Base-by-base conservation (phyloP, 2,888 invertebrate genomes). In the Yponomeuta plumbellus region DNA sequence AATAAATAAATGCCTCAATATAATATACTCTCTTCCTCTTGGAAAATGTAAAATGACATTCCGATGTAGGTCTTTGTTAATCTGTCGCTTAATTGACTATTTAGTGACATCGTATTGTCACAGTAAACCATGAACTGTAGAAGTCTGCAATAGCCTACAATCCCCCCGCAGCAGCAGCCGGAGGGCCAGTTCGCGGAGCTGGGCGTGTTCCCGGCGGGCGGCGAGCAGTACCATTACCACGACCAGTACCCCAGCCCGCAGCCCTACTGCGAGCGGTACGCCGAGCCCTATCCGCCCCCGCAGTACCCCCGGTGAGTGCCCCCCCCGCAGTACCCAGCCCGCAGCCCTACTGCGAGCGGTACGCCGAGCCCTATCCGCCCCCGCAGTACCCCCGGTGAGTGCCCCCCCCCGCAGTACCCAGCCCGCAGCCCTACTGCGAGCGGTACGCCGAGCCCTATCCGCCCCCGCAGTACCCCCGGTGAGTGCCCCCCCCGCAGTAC, bases 351-450 rank as follows among this genome's bases (percentile, higher is more conserved):
- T 86, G 81, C 81, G 80, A 78, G 71, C 71, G 61, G 3, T 65
- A 23, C n/a, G n/a, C 34, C n/a, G 11, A 23, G 34, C 61, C 44
- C 44, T 52, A 17, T 17, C 17, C 44, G 44, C 44, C 44, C 17
- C 44, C 44, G 44, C 44, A 52, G 44, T 52, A 52, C 44, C 44
- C 44, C 44, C 13, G 44, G 44, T 52, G 17, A 52, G 13, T 34
- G 34, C n/a, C n/a, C n/a, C n/a, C n/a, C n/a, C n/a, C n/a, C n/a
- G 34, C 40, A 26, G 73, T 69, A 79, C 11, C 76, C 77, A 84
- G 86, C 66, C 85, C 87, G 72, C 87, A 85, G 71, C 85, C 86
- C 59, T 22, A 59, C 59, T 86, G 81, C 81, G 80, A 78, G 71
- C 71, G 61, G 3, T 65, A 23, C n/a, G n/a, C 34, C n/a, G 11